These are phyloP conservation scores for Teleiodes luculella DNA, from an alignment of 2,888 invertebrate genomes.

Conservation along the genomic window DNA sequence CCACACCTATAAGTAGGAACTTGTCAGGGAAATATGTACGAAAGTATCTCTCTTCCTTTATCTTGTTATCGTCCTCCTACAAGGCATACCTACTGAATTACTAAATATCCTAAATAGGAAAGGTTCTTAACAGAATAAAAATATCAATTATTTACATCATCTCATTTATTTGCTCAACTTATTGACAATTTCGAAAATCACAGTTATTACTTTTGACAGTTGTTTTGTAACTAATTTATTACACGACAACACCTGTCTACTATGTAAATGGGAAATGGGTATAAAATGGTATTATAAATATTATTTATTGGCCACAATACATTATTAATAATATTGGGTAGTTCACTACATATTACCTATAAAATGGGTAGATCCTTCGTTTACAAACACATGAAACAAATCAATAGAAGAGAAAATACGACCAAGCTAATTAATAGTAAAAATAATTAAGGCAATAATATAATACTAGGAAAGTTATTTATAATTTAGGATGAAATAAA, in stretches of 20 bases:
- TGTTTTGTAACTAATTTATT: constrained; percentile 68
- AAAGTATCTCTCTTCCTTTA: no score
- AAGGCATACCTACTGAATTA: no score
- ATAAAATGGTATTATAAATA: constrained; percentile 75
- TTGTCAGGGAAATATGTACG: no score
- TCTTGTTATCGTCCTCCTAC: background rate
- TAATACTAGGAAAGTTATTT: constrained; percentile 14
- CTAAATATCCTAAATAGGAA: no score
- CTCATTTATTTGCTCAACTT: constrained; percentile 79
- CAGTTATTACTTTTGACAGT: constrained; percentile 75
- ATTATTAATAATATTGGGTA: constrained; percentile 62
- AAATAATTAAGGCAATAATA: constrained; percentile 16
- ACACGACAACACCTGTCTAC: constrained; percentile 66
- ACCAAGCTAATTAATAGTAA: constrained; percentile 20
- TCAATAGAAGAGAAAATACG: constrained; percentile 20
- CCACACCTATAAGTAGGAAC: no score
- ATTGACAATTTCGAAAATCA: constrained; percentile 79
- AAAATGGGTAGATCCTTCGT: constrained; percentile 44
- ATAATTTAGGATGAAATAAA: constrained; percentile 9
- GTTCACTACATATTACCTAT: constrained; percentile 51
- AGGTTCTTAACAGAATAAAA: constrained; percentile 13
- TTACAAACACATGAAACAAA: constrained; percentile 33
- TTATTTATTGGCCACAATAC: constrained; percentile 75
- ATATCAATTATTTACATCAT: constrained; percentile 47
- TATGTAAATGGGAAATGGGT: constrained; percentile 74